A percentile compares a stretch with the other conserved stretches of the same genome.
Evolutionary conservation across 64 coral and sea anemone genomes (phyloP).

Genomic region (Montipora foliosa): DNA sequence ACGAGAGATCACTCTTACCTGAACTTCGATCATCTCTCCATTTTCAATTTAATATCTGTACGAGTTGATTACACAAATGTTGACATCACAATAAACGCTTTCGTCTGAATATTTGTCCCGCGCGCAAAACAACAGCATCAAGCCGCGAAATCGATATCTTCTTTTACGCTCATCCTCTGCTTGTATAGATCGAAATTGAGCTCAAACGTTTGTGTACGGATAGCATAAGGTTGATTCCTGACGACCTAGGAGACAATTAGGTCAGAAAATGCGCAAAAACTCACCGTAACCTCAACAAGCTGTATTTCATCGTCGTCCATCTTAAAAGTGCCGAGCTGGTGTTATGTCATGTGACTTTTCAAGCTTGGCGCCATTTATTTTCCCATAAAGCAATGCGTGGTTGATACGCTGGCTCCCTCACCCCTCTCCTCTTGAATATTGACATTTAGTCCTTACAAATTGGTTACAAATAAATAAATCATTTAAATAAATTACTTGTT

Average conservation of each 20-base stretch:
- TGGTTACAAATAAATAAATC: too few species aligned
- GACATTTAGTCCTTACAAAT: too few species aligned
- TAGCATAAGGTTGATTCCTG: too few species aligned
- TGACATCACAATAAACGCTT: too few species aligned
- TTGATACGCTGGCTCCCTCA: too few species aligned
- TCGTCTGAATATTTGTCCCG: not conserved
- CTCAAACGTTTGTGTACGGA: not conserved
- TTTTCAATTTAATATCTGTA: not conserved
- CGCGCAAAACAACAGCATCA: not conserved
- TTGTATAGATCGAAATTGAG: not conserved
- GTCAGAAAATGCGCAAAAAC: not conserved
- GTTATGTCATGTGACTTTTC: conserved; percentile 47
- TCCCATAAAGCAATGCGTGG: not conserved
- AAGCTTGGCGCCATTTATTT: conserved; percentile 23
- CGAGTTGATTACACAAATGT: too few species aligned
- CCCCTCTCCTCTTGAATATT: too few species aligned
- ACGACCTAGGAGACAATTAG: not conserved
- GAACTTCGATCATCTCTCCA: not conserved
- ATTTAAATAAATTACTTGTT: too few species aligned
- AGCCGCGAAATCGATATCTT: not conserved
- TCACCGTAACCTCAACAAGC: conserved; percentile 23
- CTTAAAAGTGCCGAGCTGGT: not conserved
- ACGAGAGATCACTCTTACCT: too few species aligned
- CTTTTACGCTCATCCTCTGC: not conserved
- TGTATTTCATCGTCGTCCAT: conserved; percentile 48